Conservation (phyloP, 2,113 vertebrate species). For the Coracopsis vasa region DNA sequence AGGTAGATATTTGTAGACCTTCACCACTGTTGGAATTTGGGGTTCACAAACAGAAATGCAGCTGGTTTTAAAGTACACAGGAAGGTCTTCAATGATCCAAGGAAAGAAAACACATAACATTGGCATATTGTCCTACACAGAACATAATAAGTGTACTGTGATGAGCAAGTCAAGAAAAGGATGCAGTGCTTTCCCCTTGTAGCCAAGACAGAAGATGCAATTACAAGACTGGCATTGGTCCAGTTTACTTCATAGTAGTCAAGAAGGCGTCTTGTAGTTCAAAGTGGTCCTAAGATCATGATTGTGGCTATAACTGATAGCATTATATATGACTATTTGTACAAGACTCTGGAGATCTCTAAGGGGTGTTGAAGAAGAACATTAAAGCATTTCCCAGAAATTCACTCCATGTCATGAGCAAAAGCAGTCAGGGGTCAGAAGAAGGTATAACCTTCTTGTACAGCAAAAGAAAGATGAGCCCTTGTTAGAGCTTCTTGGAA, state of each 20-base stretch:
- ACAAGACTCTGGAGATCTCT: background rate
- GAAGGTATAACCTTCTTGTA: background rate
- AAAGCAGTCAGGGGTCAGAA: conserved; percentile 10
- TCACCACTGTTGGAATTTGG: background rate
- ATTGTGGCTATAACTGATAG: background rate
- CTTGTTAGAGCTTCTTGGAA: conserved; percentile 18
- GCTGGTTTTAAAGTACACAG: background rate
- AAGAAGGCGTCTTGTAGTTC: background rate
- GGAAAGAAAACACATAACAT: background rate
- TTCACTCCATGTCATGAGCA: background rate
- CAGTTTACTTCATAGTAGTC: background rate
- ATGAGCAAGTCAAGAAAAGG: background rate
- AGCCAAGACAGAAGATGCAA: background rate
- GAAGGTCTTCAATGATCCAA: background rate
- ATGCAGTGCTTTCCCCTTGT: background rate
- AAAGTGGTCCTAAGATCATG: background rate
- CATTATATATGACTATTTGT: background rate
- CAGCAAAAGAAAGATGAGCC: background rate
- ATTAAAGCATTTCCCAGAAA: conserved; percentile 26
- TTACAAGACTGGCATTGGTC: background rate
- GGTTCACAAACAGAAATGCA: background rate
- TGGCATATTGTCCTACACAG: background rate
- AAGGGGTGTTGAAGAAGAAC: background rate
- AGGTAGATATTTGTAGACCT: background rate
- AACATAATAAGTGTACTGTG: accelerated